A percentile compares a stretch with the other conserved stretches of the same genome.
phyloP scores from a whole-genome alignment of 2,888 invertebrate species.

The Imbricaverruca yamaguchii region DNA sequence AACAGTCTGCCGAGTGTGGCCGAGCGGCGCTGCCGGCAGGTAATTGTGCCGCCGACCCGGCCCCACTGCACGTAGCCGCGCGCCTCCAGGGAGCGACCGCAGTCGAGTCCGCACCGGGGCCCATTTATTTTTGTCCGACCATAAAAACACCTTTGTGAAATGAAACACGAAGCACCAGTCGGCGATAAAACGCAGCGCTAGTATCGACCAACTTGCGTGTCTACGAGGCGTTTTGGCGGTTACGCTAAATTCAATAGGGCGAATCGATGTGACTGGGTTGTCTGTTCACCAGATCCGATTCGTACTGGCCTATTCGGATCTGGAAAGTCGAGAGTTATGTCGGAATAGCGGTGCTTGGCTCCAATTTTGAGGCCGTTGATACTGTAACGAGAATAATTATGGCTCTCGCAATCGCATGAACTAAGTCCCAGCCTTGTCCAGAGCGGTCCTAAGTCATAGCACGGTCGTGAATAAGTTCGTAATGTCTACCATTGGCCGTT shows the following conservation, averaged over 20 bases:
- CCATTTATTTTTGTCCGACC: slow-evolving; percentile 5
- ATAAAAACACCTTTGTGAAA: slow-evolving; percentile 19
- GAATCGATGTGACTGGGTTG: slow-evolving; percentile 6
- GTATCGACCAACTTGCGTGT: background rate
- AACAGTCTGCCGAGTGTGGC: background rate
- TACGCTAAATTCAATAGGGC: slow-evolving; percentile 22
- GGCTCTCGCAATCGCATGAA: background rate
- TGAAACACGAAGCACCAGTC: background rate
- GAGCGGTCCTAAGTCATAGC: background rate
- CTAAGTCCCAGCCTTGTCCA: background rate
- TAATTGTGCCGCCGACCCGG: background rate
- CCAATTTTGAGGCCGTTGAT: slow-evolving; percentile 18
- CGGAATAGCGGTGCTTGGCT: slow-evolving; percentile 13
- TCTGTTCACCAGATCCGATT: background rate
- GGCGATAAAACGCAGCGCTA: background rate
- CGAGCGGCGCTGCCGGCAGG: background rate
- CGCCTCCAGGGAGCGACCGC: background rate
- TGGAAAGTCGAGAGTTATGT: background rate
- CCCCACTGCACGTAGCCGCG: background rate
- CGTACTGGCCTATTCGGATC: background rate
- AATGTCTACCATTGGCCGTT: background rate
- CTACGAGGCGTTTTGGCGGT: background rate
- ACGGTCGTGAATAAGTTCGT: background rate
- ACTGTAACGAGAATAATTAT: slow-evolving; percentile 13
- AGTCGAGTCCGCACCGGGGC: background rate